Percentiles rank a stretch among this genome's conserved stretches.
Conservation (phyloP, 2,113 vertebrate genomes). For the Periophthalmus modestus region DNA sequence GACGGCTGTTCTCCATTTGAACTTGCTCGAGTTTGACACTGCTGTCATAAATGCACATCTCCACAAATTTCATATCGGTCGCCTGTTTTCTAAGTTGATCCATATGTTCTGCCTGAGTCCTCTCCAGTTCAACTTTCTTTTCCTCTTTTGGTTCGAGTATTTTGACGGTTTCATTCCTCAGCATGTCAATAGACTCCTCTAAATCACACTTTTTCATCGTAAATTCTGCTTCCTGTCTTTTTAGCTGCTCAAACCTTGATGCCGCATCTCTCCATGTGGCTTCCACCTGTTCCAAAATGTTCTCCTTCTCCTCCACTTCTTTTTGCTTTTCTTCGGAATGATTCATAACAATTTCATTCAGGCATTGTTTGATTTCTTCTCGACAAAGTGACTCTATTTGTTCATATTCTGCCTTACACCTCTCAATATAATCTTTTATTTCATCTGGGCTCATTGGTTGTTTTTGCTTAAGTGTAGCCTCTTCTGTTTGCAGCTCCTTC, state of each 20-base stretch:
- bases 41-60: constrained; percentile 56
- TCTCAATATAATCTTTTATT: constrained; percentile 23
- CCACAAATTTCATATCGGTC: constrained; percentile 47
- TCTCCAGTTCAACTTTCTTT: constrained; percentile 42
- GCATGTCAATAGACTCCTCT: constrained; percentile 24
- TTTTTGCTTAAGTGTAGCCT: constrained; percentile 29
- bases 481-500: constrained; percentile 52
- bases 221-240: constrained; percentile 17
- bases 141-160: constrained; percentile 54
- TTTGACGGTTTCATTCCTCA: constrained; percentile 28
- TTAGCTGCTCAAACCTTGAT: constrained; percentile 28
- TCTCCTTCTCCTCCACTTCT: constrained; percentile 46
- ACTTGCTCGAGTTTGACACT: constrained; percentile 56
- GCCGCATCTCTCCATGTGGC: constrained; percentile 29
- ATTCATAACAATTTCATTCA: constrained; percentile 14
- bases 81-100: constrained; percentile 30
- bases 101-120: constrained; percentile 7
- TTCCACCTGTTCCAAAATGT: constrained; percentile 49
- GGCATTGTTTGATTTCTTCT: constrained; percentile 25
- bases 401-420: constrained; percentile 18
- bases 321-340: constrained; percentile 45
- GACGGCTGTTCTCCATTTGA: constrained; percentile 64
- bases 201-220: constrained; percentile 25
- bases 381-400: constrained; percentile 8
- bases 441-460: constrained; percentile 26